Evolutionary conservation across 2,797 vertebrate species (phyloP).

Genomic region (Botia almorhae): DNA sequence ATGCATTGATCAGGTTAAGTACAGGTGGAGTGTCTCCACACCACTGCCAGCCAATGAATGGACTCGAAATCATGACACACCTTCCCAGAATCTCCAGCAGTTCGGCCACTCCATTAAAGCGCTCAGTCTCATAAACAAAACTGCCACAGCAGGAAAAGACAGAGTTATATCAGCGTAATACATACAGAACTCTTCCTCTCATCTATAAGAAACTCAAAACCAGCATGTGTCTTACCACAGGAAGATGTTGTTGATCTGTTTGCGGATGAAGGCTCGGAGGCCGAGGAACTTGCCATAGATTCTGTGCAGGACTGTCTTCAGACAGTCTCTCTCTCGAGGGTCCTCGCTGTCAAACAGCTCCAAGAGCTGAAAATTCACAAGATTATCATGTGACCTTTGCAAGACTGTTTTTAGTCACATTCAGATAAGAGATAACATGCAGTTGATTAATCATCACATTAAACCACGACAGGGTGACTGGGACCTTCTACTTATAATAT

Average conservation of each 20-base stretch:
- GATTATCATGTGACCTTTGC: neutral
- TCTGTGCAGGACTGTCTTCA: constrained; percentile 99
- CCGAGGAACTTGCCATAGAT: constrained; percentile 99
- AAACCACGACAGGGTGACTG: too few relatives aligned
- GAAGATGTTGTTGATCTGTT: constrained; percentile 99
- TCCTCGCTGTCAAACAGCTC: constrained; percentile 99
- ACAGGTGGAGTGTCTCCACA: neutral
- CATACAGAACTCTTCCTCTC: too few relatives aligned
- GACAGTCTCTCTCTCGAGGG: constrained; percentile 97
- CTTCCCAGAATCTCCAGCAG: constrained; percentile 99
- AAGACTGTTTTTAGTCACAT: too few relatives aligned
- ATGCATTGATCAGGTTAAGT: too few relatives aligned
- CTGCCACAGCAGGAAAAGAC: constrained; percentile 57
- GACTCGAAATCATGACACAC: constrained; percentile 72
- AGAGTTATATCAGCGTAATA: neutral
- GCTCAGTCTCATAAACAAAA: constrained; percentile 99
- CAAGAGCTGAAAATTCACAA: constrained; percentile 82
- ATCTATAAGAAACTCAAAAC: neutral
- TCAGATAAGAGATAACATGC: too few relatives aligned
- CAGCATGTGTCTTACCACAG: constrained; percentile 88
- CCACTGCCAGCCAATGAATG: neutral
- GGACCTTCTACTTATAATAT: too few relatives aligned
- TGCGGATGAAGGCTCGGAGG: constrained; percentile 99
- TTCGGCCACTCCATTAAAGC: constrained; percentile 99
- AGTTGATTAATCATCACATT: too few relatives aligned